Evolutionary conservation across 2,797 vertebrate genomes (phyloP), one percentile per base, ranked within the genome.

Genomic region (Rhinichthys osculus): DNA sequence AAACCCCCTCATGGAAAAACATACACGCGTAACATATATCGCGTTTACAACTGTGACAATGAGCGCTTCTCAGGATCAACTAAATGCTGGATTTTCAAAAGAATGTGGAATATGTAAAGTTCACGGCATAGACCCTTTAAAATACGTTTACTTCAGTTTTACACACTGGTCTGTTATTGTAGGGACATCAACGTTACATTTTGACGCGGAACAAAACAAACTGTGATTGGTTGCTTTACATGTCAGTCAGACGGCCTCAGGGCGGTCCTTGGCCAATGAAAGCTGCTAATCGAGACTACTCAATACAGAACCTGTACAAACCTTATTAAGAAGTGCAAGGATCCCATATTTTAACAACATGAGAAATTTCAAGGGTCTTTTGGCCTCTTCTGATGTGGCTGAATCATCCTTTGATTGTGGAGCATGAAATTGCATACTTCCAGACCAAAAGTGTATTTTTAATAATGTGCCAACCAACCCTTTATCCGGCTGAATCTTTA

Each of bases 381-480:
- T 66, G 23, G 14, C 71, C 30, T 76, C 47, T 57, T 78, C 47
- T 78, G 64, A 71, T 38, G 50, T 33, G 74, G n/a, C 38, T 78
- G 66, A 85, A 72, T 85, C 50, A 70, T 79, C 11, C 27, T 71
- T 70, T 85, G 66, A 47, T 17, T 79, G 50, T 47, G 40, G 40
- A 79, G 27, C 54, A 71, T 71, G 66, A 85, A 62, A 85, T 50
- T 62, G 76, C 64, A 71, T n/a, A 70, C 72, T 66, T 67, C 23
- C 59, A 50, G 9, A 54, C 42, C 5, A 42, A 82, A 78, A 57
- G 35, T 70, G 73, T 59, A 27, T 57, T 78, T 84, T 71, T 19
- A 59, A 77, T 66, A 40, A 79, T 62, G 27, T 72, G 47, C 21
- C 59, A 57, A 30, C 30, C 30, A 27, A 70, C 44, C 38, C 66